Conservation (phyloP, 2,797 vertebrate species). For the Falco novaeseelandiae region DNA sequence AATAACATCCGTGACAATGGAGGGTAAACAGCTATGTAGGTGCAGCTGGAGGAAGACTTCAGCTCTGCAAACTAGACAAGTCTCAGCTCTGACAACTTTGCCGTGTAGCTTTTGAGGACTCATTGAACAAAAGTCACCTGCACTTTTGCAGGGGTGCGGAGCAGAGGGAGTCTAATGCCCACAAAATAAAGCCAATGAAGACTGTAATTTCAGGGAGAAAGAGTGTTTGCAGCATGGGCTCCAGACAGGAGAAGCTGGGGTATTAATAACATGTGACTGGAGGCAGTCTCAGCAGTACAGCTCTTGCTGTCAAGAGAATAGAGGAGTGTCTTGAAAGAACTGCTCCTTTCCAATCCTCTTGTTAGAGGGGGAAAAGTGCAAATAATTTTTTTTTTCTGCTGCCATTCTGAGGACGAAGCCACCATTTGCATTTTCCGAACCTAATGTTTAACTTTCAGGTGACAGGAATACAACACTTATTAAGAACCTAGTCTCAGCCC, state of each 20-base stretch:
- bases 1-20: neutral
- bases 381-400: slow-evolving; percentile 50
- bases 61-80: neutral
- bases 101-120: neutral
- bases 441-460: slow-evolving; percentile 43
- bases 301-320: slow-evolving; percentile 8
- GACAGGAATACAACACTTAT: slow-evolving; percentile 11
- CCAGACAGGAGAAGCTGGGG: slow-evolving; percentile 1
- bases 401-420: slow-evolving; percentile 11
- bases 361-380: slow-evolving; percentile 17
- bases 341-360: neutral
- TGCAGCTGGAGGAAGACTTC: neutral
- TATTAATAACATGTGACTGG: slow-evolving; percentile 13
- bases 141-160: neutral
- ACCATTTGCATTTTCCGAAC: slow-evolving; percentile 39
- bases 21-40: neutral
- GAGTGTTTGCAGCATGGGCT: neutral
- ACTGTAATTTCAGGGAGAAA: neutral
- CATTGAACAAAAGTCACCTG: neutral
- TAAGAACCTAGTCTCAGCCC: neutral
- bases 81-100: neutral
- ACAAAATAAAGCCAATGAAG: neutral
- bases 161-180: neutral
- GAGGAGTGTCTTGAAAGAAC: slow-evolving; percentile 1
- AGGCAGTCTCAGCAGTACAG: neutral